Percentiles rank a stretch among this genome's conserved stretches.
Conservation (phyloP, 1,140 invertebrate genomes). For the Pachyrhynchus sulphureomaculatus region DNA sequence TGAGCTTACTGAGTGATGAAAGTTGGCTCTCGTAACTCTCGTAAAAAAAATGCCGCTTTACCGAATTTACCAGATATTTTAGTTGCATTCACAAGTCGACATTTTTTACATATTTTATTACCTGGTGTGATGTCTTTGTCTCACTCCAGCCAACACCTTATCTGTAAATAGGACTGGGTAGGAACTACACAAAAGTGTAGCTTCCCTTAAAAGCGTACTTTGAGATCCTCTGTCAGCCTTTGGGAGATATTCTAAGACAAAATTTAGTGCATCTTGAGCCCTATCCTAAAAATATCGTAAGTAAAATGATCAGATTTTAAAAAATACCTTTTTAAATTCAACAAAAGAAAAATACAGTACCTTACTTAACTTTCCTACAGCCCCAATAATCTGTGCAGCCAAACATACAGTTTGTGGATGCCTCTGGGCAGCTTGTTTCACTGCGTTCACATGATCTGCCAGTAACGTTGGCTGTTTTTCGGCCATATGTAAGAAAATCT, state of each 20-base stretch:
- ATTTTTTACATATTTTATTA: too few relatives aligned
- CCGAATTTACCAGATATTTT: too few relatives aligned
- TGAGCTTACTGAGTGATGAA: too few relatives aligned
- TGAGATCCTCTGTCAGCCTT: slow-evolving; percentile 69
- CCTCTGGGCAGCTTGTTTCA: slow-evolving; percentile 67
- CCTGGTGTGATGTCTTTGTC: slow-evolving; percentile 62
- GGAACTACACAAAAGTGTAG: slow-evolving; percentile 72
- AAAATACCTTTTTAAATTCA: too few relatives aligned
- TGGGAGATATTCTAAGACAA: slow-evolving; percentile 72
- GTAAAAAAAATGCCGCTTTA: too few relatives aligned
- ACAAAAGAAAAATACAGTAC: too few relatives aligned
- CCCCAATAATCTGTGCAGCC: slow-evolving; percentile 65
- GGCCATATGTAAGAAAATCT: slow-evolving; percentile 77
- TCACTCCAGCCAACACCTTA: slow-evolving; percentile 70
- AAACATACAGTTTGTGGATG: slow-evolving; percentile 67
- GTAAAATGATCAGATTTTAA: not conserved
- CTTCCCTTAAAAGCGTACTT: slow-evolving; percentile 71
- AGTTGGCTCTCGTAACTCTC: too few relatives aligned
- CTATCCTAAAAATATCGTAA: slow-evolving; percentile 58
- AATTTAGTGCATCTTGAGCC: slow-evolving; percentile 76
- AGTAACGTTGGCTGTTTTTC: slow-evolving; percentile 66
- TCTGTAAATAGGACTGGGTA: slow-evolving; percentile 77
- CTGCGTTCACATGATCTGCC: slow-evolving; percentile 65
- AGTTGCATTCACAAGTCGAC: too few relatives aligned
- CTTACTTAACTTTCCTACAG: slow-evolving; percentile 64